Conservation (phyloP, 2,888 invertebrate species). For the Luffia ferchaultella region DNA sequence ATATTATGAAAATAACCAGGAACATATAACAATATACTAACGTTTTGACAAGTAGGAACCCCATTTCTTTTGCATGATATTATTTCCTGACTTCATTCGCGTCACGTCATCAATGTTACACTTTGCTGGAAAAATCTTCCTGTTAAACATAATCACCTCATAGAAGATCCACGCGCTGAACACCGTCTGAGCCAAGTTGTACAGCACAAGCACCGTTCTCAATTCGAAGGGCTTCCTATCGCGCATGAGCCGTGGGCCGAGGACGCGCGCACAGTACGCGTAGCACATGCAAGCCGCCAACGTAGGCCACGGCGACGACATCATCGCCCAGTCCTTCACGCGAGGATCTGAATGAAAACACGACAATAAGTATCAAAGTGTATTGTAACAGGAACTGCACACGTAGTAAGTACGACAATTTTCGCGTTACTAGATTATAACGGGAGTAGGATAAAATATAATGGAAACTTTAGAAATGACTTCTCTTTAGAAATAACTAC, state of each 20-base stretch:
- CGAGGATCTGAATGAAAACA: slow-evolving; percentile 83
- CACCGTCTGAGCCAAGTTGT: slow-evolving; percentile 89
- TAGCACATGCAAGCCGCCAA: slow-evolving; percentile 83
- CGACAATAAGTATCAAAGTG: too few relatives aligned
- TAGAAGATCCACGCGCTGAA: slow-evolving; percentile 93
- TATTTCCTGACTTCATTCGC: too few relatives aligned
- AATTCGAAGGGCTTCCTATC: slow-evolving; percentile 89
- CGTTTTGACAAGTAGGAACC: neutral
- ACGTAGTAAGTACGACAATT: too few relatives aligned
- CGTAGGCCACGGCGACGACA: slow-evolving; percentile 90
- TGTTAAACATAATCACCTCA: slow-evolving; percentile 69
- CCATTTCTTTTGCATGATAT: neutral
- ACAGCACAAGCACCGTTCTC: slow-evolving; percentile 79
- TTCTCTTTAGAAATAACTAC: too few relatives aligned
- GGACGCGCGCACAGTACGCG: slow-evolving; percentile 80
- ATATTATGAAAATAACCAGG: too few relatives aligned
- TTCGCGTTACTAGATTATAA: too few relatives aligned
- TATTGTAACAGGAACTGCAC: too few relatives aligned
- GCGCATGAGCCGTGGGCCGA: slow-evolving; percentile 90
- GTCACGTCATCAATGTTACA: too few relatives aligned
- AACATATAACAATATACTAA: too few relatives aligned
- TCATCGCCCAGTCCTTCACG: slow-evolving; percentile 88
- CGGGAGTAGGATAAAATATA: too few relatives aligned
- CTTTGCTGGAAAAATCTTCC: too few relatives aligned
- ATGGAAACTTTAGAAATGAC: too few relatives aligned